Base-by-base conservation (phyloP, 1,140 invertebrate species). In the Drosophila lini region DNA sequence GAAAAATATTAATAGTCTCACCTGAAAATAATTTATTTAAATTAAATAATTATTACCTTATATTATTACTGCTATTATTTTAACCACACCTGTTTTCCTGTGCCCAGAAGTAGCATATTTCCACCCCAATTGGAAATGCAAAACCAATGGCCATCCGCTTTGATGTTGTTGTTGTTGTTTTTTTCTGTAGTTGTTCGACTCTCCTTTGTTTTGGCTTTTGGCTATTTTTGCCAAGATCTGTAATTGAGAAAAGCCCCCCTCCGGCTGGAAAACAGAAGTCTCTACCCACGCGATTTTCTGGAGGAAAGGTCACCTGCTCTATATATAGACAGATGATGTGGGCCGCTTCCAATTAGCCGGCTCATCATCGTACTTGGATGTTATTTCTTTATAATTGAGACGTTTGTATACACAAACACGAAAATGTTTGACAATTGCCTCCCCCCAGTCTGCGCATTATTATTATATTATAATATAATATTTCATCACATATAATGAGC, bases 351-450 rank as follows among this genome's bases (percentile, higher is more conserved):
- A 81, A 65, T 64, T 50, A 76, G 76, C 62, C 57, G 50, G 44
- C 53, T 62, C 69, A 67, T 73, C 74, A 69, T 45, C 34, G 16
- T 50, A 58, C 36, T 53, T 34, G 45, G 45, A 15, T 68, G 52
- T 68, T 70, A 89, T 78, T 80, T 84, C 58, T 52, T 80, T 83
- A 89, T 89, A 88, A 88, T 89, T 89, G 64, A 52, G 57, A 8
- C 13, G 67, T 38, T 53, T 69, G 36, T 60, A 69, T 68, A 60
- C 34, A 73, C 41, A 81, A 61, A 80, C 74, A 76, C 63, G 58
- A 65, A 67, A 44, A 73, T 42, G 57, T 80, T 80, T 89, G 76
- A 80, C 64, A 89, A 83, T 78, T 84, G 47, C 22, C 22, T 11
- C 45, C 48, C 15, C 48, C 15, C 25, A 11, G 41, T 3, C 32